Evolutionary conservation across 2,888 invertebrate species (phyloP).

Genomic region (Protophormia terraenovae): DNA sequence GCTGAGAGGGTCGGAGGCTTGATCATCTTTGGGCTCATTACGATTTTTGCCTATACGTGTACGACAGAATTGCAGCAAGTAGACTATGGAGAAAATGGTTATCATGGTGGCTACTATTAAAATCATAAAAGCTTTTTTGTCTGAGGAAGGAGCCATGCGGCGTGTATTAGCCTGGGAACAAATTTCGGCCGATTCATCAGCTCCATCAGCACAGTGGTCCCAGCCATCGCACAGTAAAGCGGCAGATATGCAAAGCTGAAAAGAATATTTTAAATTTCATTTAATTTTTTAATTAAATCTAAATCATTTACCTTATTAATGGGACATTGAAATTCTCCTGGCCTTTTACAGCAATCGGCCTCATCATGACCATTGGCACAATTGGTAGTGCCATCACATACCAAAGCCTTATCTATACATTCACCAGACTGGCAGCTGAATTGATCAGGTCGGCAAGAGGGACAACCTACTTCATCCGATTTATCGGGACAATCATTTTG

Average conservation of each 20-base stretch:
- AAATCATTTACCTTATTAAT: constrained; percentile 83
- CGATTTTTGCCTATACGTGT: constrained; percentile 82
- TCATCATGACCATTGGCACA: constrained; percentile 88
- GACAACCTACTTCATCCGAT: constrained; percentile 89
- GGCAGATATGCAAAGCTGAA: constrained; percentile 85
- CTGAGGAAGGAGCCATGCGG: constrained; percentile 81
- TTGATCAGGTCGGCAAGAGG: constrained; percentile 86
- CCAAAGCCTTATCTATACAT: constrained; percentile 84
- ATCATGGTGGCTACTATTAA: constrained; percentile 83
- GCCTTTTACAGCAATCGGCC: constrained; percentile 85
- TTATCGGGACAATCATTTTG: constrained; percentile 91
- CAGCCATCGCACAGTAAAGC: constrained; percentile 88
- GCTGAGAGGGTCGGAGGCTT: constrained; percentile 86
- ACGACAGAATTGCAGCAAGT: constrained; percentile 83
- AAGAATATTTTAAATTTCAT: neutral
- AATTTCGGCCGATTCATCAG: constrained; percentile 87
- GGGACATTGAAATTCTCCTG: constrained; percentile 87
- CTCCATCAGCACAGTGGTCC: constrained; percentile 90
- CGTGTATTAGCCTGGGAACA: constrained; percentile 83
- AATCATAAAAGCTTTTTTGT: constrained; percentile 83
- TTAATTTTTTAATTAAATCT: neutral
- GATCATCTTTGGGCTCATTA: constrained; percentile 84
- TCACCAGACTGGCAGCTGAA: constrained; percentile 84
- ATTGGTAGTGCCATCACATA: constrained; percentile 85
- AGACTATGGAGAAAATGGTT: constrained; percentile 82